These are phyloP conservation scores for Netelia melanura DNA, from an alignment of 2,888 invertebrate species.

Conservation along the genomic window DNA sequence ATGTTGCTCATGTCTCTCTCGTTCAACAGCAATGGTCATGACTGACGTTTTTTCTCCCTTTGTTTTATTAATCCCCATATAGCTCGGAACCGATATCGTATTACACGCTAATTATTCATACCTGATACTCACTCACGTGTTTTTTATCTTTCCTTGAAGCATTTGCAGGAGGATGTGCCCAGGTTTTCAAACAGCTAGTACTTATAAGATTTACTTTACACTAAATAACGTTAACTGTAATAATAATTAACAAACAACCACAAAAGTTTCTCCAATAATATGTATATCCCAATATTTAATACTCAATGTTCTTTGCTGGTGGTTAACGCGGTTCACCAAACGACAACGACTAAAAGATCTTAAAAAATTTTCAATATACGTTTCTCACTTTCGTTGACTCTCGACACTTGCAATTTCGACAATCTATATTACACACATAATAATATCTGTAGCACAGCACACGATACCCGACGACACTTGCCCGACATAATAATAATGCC, in stretches of 20 bases:
- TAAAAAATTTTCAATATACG: conserved; percentile 67
- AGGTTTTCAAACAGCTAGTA: conserved; percentile 84
- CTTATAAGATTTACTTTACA: conserved; percentile 81
- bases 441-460: neutral
- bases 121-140: conserved; percentile 82
- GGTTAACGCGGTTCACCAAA: conserved; percentile 81
- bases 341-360: conserved; percentile 34
- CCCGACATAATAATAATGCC: neutral
- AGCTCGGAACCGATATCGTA: conserved; percentile 63
- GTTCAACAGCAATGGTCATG: conserved; percentile 58
- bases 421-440: neutral
- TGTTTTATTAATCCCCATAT: conserved; percentile 58
- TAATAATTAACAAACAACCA: conserved; percentile 48
- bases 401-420: conserved; percentile 34
- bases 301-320: conserved; percentile 80
- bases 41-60: conserved; percentile 72
- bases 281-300: conserved; percentile 75
- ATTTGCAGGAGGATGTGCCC: conserved; percentile 85
- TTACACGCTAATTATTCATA: conserved; percentile 78
- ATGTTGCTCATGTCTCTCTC: conserved; percentile 40
- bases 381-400: conserved; percentile 79
- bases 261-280: conserved; percentile 77
- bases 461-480: neutral
- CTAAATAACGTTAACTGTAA: conserved; percentile 74
- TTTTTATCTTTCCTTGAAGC: conserved; percentile 83